These are phyloP conservation scores for Sebastes baramenuke DNA, from an alignment of 2,797 vertebrate species.

Conservation along the genomic window DNA sequence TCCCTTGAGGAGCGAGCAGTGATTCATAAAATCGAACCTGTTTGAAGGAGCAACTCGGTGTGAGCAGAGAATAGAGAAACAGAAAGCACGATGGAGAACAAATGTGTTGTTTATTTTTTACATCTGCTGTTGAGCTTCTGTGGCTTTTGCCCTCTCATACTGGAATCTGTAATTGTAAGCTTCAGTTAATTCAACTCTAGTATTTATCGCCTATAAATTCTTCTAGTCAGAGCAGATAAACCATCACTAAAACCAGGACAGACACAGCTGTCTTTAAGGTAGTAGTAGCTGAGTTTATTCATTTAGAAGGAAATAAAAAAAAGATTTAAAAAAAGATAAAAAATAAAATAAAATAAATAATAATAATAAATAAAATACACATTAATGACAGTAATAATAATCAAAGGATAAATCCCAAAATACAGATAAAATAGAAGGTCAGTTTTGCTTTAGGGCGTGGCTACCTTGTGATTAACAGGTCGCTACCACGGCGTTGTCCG, in stretches of 20 bases:
- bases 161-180: background rate
- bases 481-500: too few relatives aligned
- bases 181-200: background rate
- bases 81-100: slow-evolving; percentile 34
- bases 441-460: too few relatives aligned
- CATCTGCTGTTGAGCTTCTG: slow-evolving; percentile 10
- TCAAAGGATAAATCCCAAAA: too few relatives aligned
- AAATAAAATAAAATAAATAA: too few relatives aligned
- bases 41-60: slow-evolving; percentile 68
- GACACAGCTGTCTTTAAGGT: background rate
- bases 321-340: too few relatives aligned
- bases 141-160: slow-evolving; percentile 25
- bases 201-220: background rate
- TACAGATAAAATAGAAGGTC: too few relatives aligned
- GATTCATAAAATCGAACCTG: slow-evolving; percentile 79
- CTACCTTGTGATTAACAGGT: too few relatives aligned
- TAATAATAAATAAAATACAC: too few relatives aligned
- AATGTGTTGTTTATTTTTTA: slow-evolving; percentile 35
- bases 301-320: background rate
- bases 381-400: too few relatives aligned
- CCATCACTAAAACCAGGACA: background rate
- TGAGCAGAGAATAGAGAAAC: slow-evolving; percentile 54
- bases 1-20: slow-evolving; percentile 72
- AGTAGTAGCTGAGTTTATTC: background rate
- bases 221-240: background rate